Conservation (phyloP, 1,140 invertebrate species). For the Phymorhynchus buccinoides region DNA sequence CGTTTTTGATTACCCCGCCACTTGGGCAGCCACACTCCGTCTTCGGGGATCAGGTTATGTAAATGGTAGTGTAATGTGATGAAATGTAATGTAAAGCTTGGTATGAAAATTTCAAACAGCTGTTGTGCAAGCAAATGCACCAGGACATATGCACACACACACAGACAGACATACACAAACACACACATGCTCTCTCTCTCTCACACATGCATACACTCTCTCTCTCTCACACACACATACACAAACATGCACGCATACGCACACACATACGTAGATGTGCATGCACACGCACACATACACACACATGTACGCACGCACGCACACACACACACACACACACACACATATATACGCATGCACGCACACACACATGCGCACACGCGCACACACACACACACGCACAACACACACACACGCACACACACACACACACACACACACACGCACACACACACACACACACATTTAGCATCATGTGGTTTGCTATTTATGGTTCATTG, state of each 20-base stretch:
- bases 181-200: no score
- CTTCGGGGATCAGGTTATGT: no score
- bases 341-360: background rate
- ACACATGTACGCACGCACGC: background rate
- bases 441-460: background rate
- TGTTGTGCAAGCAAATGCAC: background rate
- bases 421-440: background rate
- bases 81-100: background rate
- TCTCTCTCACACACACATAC: no score
- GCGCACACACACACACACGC: conserved; percentile 10
- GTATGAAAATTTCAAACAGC: background rate
- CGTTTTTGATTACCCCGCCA: no score
- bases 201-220: no score
- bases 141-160: no score
- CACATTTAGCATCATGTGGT: background rate
- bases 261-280: no score
- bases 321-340: background rate
- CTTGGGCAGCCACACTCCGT: no score
- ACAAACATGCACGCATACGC: no score
- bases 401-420: background rate
- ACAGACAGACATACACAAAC: no score
- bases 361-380: background rate
- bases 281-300: background rate
- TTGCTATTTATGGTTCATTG: no score
- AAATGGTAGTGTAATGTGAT: background rate